Conservation (phyloP, 1,140 invertebrate species). For the Akabosia matsudoensis region DNA sequence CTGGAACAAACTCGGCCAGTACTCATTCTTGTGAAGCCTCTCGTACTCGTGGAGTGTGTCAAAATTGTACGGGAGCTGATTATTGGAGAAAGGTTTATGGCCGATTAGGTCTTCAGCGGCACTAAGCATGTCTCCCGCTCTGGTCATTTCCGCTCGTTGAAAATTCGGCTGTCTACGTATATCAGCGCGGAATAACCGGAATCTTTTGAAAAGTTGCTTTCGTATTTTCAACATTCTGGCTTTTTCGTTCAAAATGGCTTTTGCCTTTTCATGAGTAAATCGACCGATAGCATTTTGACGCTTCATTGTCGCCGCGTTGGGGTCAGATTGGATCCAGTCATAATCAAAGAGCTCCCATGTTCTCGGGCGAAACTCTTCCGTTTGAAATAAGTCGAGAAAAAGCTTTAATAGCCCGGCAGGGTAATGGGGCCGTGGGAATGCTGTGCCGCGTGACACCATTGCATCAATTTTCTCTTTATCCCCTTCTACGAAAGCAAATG, state of each 20-base stretch:
- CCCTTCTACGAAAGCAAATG: not conserved
- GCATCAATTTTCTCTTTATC: not conserved
- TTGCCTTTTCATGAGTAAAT: constrained; percentile 3
- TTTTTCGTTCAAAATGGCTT: not conserved
- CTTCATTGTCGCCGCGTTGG: not conserved
- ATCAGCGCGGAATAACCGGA: not conserved
- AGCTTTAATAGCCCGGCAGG: not conserved
- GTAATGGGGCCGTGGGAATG: not conserved
- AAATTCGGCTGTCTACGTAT: not conserved
- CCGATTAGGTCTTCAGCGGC: not conserved
- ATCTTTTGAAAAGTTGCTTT: not conserved
- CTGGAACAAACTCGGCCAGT: not conserved
- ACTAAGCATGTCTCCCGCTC: not conserved
- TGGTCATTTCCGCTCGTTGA: not conserved
- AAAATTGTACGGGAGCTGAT: not conserved
- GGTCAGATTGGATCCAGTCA: not conserved
- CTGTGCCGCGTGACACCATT: not conserved
- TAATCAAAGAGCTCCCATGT: constrained; percentile 9
- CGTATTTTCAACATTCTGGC: not conserved
- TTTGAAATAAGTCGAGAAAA: not conserved
- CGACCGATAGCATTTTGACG: not conserved
- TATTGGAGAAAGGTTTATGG: not conserved
- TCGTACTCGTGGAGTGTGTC: not conserved
- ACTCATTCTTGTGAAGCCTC: constrained; percentile 3
- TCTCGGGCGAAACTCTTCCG: not conserved